Percentiles rank a stretch among this genome's conserved stretches.
These are phyloP conservation scores for Sminthurinus aureus DNA, from an alignment of 2,888 invertebrate genomes.

Conservation along the genomic window DNA sequence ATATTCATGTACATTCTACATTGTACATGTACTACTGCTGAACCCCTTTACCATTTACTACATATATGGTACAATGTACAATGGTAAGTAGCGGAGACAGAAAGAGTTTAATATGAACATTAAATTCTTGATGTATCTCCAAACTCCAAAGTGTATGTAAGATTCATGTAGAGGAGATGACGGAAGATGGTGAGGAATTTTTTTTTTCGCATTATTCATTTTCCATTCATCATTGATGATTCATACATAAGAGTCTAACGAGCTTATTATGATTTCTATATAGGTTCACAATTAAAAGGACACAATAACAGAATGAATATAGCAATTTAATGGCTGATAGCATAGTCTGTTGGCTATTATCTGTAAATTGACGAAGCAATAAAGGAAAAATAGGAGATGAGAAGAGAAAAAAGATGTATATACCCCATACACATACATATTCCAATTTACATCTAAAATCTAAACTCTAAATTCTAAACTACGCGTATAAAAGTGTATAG, in stretches of 20 bases:
- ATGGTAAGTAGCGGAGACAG: too few species aligned
- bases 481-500: too few species aligned
- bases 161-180: conserved; percentile 5
- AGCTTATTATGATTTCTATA: conserved; percentile 31
- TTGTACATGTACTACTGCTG: neutral
- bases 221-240: conserved; percentile 6
- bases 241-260: conserved; percentile 22
- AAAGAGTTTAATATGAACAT: too few species aligned
- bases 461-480: too few species aligned
- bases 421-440: too few species aligned
- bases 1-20: neutral
- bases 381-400: conserved; percentile 7
- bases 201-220: conserved; percentile 10
- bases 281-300: conserved; percentile 38
- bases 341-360: conserved; percentile 16
- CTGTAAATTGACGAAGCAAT: conserved; percentile 24
- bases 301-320: conserved; percentile 37
- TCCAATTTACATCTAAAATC: too few species aligned
- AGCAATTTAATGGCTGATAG: conserved; percentile 38
- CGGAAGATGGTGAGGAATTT: conserved; percentile 7
- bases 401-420: neutral
- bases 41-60: too few species aligned
- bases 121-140: too few species aligned
- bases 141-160: neutral
- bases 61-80: too few species aligned